Evolutionary conservation across 2,888 invertebrate genomes (phyloP), one percentile per base, ranked within the genome.

Genomic region (Pseudanteris insignis): DNA sequence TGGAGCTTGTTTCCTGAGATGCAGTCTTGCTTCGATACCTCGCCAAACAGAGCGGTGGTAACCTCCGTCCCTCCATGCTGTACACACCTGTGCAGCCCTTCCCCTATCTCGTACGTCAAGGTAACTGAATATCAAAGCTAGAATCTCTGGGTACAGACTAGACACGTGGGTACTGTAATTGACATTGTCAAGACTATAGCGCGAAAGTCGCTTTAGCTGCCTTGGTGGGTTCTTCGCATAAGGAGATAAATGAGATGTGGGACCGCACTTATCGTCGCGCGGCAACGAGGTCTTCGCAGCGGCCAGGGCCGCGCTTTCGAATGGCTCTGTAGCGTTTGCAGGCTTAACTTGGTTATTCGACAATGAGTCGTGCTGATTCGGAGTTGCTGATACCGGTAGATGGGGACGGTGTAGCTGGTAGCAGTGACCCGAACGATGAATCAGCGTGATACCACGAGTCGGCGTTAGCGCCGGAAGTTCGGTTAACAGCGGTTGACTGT

Each of bases 31-130:
- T 77, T 94, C 94, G 21, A 94, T 94, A 43, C 94, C 94, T 68
- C 92, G 88, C 96, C 96, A 96, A 11, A 96, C 94, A 28, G 91
- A 91, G 70, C 93, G 90, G 71, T 92, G 89, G 81, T 96, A 95
- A 18, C 93, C 91, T 33, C 95, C 95, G 75, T 96, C 95, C 58
- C 94, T 84, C 95, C 96, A 96, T 54, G 90, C 83, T 50, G 87
- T 85, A 80, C 92, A 93, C 63, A 95, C 94, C 81, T 94, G 94
- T 1, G 95, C 93, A 11, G 91, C 95, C 30, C 92, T 85, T 1
- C 96, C 96, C 76, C 93, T 88, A 81, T 95, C 96, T 68, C 89
- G 84, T 30, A 94, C 92, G 44, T 92, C 90, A 77, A 96, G 83
- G 81, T 93, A 88, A 75, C 91, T 88, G 81, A 96, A 96, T 78